Percentiles rank a stretch among this genome's conserved stretches.
phyloP scores from a whole-genome alignment of 1,140 invertebrate species.

The Himalopsyche phryganea region DNA sequence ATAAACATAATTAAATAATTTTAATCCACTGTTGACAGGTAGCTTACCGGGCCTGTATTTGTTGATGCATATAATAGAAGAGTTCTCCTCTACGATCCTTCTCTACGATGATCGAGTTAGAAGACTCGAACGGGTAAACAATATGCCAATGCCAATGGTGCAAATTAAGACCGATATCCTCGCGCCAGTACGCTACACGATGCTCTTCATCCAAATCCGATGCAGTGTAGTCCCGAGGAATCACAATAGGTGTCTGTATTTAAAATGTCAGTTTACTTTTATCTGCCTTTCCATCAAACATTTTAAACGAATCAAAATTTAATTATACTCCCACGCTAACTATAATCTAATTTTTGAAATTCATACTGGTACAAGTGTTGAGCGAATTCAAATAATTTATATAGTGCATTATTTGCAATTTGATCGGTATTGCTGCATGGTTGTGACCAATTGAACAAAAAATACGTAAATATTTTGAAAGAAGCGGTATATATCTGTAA shows the following conservation, averaged over 20 bases:
- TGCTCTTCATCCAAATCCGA: conserved; percentile 64
- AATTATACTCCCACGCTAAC: neutral
- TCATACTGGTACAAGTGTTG: neutral
- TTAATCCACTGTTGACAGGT: too few species aligned
- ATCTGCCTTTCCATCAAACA: neutral
- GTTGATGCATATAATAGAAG: conserved; percentile 73
- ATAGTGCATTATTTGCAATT: neutral
- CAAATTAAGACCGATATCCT: conserved; percentile 63
- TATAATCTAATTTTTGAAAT: neutral
- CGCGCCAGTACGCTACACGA: conserved; percentile 63
- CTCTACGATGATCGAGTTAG: conserved; percentile 46
- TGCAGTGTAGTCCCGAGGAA: conserved; percentile 63
- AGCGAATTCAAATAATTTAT: neutral
- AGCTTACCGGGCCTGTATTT: conserved; percentile 54
- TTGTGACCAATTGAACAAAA: too few species aligned
- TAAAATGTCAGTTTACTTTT: neutral
- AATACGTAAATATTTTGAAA: too few species aligned
- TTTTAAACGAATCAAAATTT: neutral
- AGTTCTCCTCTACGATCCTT: conserved; percentile 69
- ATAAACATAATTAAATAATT: too few species aligned
- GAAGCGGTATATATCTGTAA: too few species aligned
- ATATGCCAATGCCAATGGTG: conserved; percentile 77
- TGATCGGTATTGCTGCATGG: too few species aligned
- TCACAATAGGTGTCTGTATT: conserved; percentile 52
- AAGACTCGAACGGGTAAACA: conserved; percentile 57